Evolutionary conservation across 2,888 invertebrate genomes (phyloP).

Genomic region (Ecdyonurus torrentis): DNA sequence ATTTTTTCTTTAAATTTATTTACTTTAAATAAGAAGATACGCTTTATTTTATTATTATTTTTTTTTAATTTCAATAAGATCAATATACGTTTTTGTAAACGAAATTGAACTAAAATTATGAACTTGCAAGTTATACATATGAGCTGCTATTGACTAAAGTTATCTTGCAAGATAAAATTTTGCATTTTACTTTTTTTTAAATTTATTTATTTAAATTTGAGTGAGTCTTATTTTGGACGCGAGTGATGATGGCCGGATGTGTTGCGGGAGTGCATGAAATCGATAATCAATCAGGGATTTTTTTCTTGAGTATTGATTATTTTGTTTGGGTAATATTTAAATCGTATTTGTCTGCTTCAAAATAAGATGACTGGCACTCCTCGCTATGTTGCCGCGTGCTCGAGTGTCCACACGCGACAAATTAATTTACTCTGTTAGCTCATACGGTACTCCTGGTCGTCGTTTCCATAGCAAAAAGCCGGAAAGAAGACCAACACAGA

Average conservation of each 20-base stretch:
- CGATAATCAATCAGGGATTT: no score
- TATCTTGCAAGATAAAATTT: not conserved
- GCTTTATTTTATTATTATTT: not conserved
- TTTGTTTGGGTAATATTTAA: no score
- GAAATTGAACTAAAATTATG: not conserved
- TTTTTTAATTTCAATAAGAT: no score
- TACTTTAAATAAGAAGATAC: not conserved
- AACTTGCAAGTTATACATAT: not conserved
- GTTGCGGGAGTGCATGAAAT: not conserved
- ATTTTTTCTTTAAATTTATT: not conserved
- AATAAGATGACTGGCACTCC: no score
- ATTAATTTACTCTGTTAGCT: constrained; percentile 13
- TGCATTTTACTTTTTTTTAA: no score
- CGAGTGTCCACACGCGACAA: not conserved
- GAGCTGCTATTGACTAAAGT: not conserved
- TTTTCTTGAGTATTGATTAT: no score
- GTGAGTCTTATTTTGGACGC: not conserved
- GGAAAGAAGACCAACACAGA: constrained; percentile 21
- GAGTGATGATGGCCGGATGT: not conserved
- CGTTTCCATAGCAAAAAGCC: constrained; percentile 24
- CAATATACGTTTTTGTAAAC: not conserved
- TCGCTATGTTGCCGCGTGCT: not conserved
- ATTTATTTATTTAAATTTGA: not conserved
- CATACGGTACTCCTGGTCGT: constrained; percentile 18
- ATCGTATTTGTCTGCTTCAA: no score